Evolutionary conservation across 2,113 vertebrate species (phyloP).

Genomic region (Sinocyclocheilus rhinocerous): DNA sequence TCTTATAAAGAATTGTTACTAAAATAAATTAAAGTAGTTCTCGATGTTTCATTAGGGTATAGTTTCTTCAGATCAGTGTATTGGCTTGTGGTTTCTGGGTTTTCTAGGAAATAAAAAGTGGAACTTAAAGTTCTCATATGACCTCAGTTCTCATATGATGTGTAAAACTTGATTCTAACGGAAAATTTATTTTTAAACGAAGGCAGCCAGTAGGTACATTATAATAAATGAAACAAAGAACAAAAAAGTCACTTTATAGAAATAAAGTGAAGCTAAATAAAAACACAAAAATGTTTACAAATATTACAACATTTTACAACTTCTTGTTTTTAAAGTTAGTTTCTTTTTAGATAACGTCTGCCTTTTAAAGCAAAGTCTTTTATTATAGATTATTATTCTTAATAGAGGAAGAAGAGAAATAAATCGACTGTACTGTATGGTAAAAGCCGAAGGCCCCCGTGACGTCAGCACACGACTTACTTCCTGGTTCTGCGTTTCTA

Average conservation of each 20-base stretch:
- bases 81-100: not conserved
- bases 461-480: constrained; percentile 1
- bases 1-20: not conserved
- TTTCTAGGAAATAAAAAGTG: constrained; percentile 9
- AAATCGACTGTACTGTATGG: not conserved
- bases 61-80: not conserved
- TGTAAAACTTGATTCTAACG: not conserved
- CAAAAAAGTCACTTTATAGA: too few species aligned
- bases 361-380: not conserved
- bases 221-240: too few species aligned
- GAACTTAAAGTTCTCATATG: not conserved
- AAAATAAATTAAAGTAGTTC: not conserved
- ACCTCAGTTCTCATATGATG: not conserved
- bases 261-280: too few species aligned
- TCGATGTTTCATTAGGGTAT: not conserved
- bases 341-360: not conserved
- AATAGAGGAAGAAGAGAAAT: not conserved
- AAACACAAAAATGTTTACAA: not conserved
- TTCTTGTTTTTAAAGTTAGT: not conserved
- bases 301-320: not conserved
- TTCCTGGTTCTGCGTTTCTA: not conserved
- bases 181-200: not conserved
- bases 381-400: not conserved
- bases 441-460: not conserved
- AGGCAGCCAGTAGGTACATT: too few species aligned